phyloP scores from a whole-genome alignment of 2,797 vertebrate genomes.

The Rhinogobio ventralis region DNA sequence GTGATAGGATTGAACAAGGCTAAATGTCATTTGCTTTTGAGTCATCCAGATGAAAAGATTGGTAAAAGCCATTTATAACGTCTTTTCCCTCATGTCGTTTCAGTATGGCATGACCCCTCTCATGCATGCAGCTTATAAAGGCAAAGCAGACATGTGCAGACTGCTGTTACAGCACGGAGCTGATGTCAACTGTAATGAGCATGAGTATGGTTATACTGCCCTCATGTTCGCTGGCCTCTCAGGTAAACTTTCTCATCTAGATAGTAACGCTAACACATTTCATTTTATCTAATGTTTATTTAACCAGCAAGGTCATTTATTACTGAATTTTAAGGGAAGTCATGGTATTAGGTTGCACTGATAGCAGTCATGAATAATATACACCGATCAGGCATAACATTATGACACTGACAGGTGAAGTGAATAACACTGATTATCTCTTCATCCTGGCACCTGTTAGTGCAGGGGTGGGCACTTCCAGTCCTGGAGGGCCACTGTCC shows the following conservation, averaged over 20 bases:
- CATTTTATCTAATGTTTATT: background rate
- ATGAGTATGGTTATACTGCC: slow-evolving; percentile 93
- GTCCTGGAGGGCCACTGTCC: no score
- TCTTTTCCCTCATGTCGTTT: background rate
- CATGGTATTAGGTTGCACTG: background rate
- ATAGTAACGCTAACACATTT: background rate
- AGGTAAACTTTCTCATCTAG: slow-evolving; percentile 71
- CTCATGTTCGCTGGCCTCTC: slow-evolving; percentile 97
- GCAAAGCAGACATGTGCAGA: slow-evolving; percentile 92
- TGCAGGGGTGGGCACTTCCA: no score
- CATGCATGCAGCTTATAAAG: slow-evolving; percentile 96
- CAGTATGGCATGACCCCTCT: slow-evolving; percentile 98
- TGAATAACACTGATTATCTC: no score
- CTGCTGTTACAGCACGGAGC: slow-evolving; percentile 91
- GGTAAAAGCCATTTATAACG: slow-evolving; percentile 79
- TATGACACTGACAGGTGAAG: no score
- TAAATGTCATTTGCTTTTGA: slow-evolving; percentile 88
- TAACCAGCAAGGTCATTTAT: background rate
- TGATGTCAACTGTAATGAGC: slow-evolving; percentile 93
- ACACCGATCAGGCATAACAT: no score
- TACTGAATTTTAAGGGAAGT: background rate
- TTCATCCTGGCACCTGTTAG: no score
- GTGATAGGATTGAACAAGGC: slow-evolving; percentile 63
- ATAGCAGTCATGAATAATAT: background rate
- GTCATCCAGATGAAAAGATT: slow-evolving; percentile 89